Evolutionary conservation across 2,888 invertebrate species (phyloP).

Genomic region (Drosophila emarginata): DNA sequence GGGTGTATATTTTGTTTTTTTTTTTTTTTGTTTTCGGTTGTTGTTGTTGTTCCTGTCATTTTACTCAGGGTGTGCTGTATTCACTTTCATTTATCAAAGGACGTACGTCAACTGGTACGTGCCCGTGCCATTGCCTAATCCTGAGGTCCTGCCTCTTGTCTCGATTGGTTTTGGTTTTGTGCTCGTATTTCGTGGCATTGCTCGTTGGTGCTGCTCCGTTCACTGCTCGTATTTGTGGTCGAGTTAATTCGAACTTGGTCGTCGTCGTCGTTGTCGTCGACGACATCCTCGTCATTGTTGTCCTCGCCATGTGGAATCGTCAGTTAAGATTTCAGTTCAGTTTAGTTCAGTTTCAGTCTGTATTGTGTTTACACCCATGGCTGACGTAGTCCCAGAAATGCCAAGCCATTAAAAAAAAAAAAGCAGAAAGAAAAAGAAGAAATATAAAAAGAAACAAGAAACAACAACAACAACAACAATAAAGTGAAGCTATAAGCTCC

Average conservation of each 20-base stretch:
- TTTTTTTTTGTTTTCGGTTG: background rate
- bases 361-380: conserved; percentile 81
- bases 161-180: conserved; percentile 11
- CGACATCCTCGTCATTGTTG: conserved; percentile 25
- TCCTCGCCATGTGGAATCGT: conserved; percentile 28
- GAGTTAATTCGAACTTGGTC: conserved; percentile 72
- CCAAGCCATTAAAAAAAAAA: conserved; percentile 38
- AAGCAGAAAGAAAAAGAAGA: conserved; percentile 40
- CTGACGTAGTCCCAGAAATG: conserved; percentile 70
- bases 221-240: conserved; percentile 64
- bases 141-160: conserved; percentile 13
- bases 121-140: conserved; percentile 2
- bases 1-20: background rate
- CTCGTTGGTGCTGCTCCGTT: conserved; percentile 15
- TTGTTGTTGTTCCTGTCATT: background rate
- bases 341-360: conserved; percentile 73
- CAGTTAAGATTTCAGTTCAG: conserved; percentile 47
- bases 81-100: conserved; percentile 8
- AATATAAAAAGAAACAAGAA: background rate
- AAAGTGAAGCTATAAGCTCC: conserved; percentile 8
- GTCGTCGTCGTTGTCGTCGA: conserved; percentile 27
- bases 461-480: background rate
- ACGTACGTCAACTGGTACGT: conserved; percentile 6
- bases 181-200: conserved; percentile 31
- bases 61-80: background rate